A percentile compares a stretch with the other conserved stretches of the same genome.
Conservation (phyloP, 2,888 invertebrate genomes). For the Prosopocoilus inquinatus region DNA sequence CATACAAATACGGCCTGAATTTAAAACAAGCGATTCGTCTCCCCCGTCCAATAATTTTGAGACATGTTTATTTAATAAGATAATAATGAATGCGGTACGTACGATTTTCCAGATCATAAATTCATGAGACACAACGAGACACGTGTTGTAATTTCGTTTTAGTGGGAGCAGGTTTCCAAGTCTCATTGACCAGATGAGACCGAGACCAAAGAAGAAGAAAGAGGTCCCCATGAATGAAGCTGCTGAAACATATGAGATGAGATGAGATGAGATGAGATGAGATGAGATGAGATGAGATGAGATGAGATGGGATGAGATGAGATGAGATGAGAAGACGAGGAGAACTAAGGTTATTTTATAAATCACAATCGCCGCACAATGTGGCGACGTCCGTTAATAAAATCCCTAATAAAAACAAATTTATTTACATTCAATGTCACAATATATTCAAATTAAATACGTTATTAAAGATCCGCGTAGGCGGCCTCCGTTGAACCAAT, state of each 20-base stretch:
- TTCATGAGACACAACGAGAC: constrained; percentile 26
- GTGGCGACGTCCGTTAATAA: constrained; percentile 35
- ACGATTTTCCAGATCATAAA: constrained; percentile 24
- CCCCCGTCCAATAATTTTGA: neutral
- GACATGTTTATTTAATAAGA: constrained; percentile 5
- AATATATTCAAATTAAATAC: constrained; percentile 49
- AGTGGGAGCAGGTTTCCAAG: constrained; percentile 28
- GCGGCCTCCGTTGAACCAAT: constrained; percentile 18
- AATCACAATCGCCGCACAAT: constrained; percentile 35
- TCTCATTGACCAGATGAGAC: constrained; percentile 28
- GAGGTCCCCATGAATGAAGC: constrained; percentile 23
- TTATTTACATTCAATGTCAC: constrained; percentile 42
- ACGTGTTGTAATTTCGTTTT: constrained; percentile 35
- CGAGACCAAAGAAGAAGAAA: too few species aligned
- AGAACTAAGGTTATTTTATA: constrained; percentile 21
- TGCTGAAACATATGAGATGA: neutral
- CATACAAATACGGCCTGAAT: too few species aligned
- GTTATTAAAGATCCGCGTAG: constrained; percentile 20
- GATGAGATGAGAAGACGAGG: constrained; percentile 7
- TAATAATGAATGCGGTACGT: too few species aligned
- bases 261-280: too few species aligned
- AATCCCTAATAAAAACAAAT: constrained; percentile 40
- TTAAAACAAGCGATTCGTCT: too few species aligned
- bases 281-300: too few species aligned
- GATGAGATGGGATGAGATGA: too few species aligned